Base-by-base conservation (phyloP, 2,797 vertebrate species). In the Notolepis coatsorum region DNA sequence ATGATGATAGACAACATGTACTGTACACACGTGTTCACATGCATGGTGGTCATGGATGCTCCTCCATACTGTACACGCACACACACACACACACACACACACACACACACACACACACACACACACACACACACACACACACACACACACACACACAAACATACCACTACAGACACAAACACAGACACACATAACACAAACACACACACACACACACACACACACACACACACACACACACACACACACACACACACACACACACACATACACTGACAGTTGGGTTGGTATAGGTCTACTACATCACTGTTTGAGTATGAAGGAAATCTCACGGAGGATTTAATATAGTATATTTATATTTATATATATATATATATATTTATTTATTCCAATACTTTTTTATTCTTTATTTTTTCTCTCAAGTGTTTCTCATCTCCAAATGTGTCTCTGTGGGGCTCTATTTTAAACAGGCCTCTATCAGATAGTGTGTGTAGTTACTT, bases 391-490 rank as follows among this genome's bases (percentile, higher is more conserved):
- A n/a, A n/a, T n/a, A n/a, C n/a, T n/a, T n/a, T 82, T 86, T 76
- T 81, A 67, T 24, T 53, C 68, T 66, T 17, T 21, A 21, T 53
- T 18, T 47, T 64, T 57, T 63, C 63, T 54, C 12, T 24, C 20
- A 25, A 75, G 81, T 60, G 63, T 77, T 77, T 35, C 28, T 37
- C 25, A 20, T 56, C 37, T 50, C 24, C 38, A 12, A n/a, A 82
- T 61, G 71, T 63, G 73, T 81, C 80, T 90, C 85, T 80, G 61
- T 71, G 67, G 82, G 84, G 70, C 72, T 58, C 82, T 80, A 73
- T 88, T 87, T 85, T 81, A 76, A 88, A 85, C 72, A 73, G 61
- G 65, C 72, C 69, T 61, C 72, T 64, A 80, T 87, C 85, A 86
- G 76, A 88, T 88, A 10, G 46, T 25, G 58, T 60, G 73, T 61